phyloP scores from a whole-genome alignment of 1,140 invertebrate genomes.

The Vanessa tameamea region DNA sequence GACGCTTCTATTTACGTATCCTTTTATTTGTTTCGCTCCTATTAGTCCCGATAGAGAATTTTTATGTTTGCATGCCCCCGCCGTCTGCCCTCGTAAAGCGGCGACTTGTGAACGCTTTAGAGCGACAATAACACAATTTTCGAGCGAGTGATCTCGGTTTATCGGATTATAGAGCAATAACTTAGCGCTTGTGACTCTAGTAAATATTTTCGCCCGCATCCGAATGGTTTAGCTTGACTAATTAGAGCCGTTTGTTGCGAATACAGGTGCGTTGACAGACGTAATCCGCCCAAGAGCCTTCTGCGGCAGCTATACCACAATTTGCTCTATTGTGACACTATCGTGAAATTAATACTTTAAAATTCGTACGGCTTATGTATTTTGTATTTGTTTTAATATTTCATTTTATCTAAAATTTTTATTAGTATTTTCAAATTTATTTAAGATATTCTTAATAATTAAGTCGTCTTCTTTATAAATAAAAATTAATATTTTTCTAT shows the following conservation, averaged over 20 bases:
- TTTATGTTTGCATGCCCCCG: slow-evolving; percentile 78
- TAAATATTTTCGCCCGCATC: slow-evolving; percentile 73
- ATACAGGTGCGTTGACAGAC: slow-evolving; percentile 67
- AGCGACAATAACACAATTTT: slow-evolving; percentile 77
- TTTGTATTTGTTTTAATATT: no score
- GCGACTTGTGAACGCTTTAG: slow-evolving; percentile 74
- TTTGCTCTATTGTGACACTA: neutral
- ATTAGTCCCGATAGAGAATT: slow-evolving; percentile 80
- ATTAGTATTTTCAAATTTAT: no score
- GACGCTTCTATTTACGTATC: slow-evolving; percentile 78
- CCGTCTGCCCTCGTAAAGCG: slow-evolving; percentile 76
- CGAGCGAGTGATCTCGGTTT: slow-evolving; percentile 65
- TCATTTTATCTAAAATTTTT: no score
- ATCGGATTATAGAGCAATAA: slow-evolving; percentile 77
- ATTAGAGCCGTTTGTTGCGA: slow-evolving; percentile 66
- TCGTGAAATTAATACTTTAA: neutral
- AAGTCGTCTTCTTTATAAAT: no score
- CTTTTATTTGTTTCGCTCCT: slow-evolving; percentile 80
- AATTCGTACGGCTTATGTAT: no score
- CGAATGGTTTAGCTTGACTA: slow-evolving; percentile 66
- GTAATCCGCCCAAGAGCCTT: slow-evolving; percentile 52
- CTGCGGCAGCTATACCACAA: slow-evolving; percentile 9
- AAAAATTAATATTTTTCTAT: no score
- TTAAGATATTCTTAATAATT: no score
- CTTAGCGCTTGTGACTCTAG: slow-evolving; percentile 55